Base-by-base conservation (phyloP, 2,888 invertebrate genomes). In the Brassicogethes aeneus region DNA sequence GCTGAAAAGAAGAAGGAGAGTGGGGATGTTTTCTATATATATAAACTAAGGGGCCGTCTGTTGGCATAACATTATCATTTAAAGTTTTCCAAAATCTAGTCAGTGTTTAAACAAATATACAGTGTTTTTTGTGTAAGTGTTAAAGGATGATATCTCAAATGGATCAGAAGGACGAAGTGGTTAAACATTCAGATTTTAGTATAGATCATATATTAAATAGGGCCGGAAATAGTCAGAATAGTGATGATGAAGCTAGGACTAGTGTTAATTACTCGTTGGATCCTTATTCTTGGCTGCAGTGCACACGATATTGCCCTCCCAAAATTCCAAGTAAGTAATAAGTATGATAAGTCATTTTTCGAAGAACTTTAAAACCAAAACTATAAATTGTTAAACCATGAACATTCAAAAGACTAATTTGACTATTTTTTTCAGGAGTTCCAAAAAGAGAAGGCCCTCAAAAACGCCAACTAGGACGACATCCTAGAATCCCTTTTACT, bases 401-500 rank as follows among this genome's bases (percentile, higher is more conserved):
- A n/a, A n/a, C n/a, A n/a, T n/a, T n/a, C n/a, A n/a, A n/a, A n/a
- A n/a, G n/a, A n/a, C n/a, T 29, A 17, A 36, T 17, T 38, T 42
- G 15, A 37, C n/a, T 5, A 23, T 40, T 34, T 44, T 52, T 57
- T 53, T 42, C 17, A 64, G 64, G 64, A 47, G 52, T 51, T 32
- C 57, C 70, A 65, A 53, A 59, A 65, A 57, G 59, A 60, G 60
- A 69, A 53, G 59, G 58, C 33, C 61, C 66, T 15, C 69, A 71
- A 52, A 71, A 74, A 40, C 70, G 80, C 2, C 74, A 78, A 44
- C 68, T 77, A 10, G 79, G 80, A 1, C 68, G 80, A 34, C 79
- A 80, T 63, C 82, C 82, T 33, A 68, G 85, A 36, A 84, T 85
- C 55, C 85, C 85, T 2, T 85, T 85, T 64, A 80, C 83, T 7